These are phyloP conservation scores for Elaphurus davidianus DNA, from an alignment of 2,113 vertebrate species.

Conservation along the genomic window DNA sequence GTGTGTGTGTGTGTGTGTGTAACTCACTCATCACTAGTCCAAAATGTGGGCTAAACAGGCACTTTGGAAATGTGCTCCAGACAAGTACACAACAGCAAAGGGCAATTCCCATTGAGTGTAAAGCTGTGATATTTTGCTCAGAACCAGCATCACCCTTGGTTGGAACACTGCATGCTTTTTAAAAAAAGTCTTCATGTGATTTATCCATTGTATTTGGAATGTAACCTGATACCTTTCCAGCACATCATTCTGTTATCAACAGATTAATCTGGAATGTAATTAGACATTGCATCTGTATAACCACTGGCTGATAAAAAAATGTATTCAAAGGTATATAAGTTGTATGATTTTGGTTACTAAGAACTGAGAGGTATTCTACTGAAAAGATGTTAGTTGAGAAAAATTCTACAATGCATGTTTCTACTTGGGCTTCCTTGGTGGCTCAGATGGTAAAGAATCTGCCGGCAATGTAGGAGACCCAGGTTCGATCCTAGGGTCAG, in stretches of 20 bases:
- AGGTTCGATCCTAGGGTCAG: not conserved
- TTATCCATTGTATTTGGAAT: not conserved
- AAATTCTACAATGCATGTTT: not conserved
- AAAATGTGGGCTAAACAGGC: not conserved
- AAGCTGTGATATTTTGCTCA: not conserved
- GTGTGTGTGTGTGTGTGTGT: not conserved
- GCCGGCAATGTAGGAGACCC: not conserved
- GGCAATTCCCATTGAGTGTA: not conserved
- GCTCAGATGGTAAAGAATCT: not conserved
- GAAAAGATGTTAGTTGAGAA: not conserved
- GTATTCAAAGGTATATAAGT: not conserved
- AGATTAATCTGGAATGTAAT: not conserved
- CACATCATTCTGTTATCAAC: conserved; percentile 7
- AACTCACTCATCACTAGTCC: not conserved
- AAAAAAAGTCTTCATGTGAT: not conserved
- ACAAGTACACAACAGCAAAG: not conserved
- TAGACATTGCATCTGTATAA: not conserved
- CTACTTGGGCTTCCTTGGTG: not conserved
- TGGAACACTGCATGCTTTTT: not conserved
- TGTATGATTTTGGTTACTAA: not conserved
- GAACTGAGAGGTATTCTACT: not conserved
- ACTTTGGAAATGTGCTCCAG: not conserved
- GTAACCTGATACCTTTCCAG: not conserved
- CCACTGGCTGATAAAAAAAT: not conserved
- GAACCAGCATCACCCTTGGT: not conserved